Evolutionary conservation across 2,113 vertebrate genomes (phyloP).

Genomic region (Toxostoma redivivum): DNA sequence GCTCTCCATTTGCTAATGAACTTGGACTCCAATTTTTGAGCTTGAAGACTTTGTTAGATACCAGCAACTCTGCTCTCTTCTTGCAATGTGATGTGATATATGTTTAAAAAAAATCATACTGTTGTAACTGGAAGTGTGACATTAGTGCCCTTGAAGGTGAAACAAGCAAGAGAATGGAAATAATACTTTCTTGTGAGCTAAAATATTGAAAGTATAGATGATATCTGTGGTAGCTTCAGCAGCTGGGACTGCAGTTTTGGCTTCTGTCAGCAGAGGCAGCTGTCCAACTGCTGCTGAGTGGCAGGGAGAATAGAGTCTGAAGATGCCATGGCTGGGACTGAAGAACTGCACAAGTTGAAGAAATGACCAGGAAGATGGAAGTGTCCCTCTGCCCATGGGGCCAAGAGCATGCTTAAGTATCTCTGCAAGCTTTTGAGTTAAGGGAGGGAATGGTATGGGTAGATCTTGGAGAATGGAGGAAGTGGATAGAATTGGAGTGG

Average conservation of each 20-base stretch:
- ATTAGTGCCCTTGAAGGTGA: background rate
- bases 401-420: background rate
- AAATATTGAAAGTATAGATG: background rate
- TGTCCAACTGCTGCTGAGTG: background rate
- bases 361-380: background rate
- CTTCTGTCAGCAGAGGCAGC: background rate
- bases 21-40: background rate
- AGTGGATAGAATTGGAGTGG: background rate
- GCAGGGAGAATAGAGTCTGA: background rate
- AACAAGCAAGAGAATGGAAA: background rate
- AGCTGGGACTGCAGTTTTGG: background rate
- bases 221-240: background rate
- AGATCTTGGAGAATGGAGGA: accelerated
- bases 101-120: background rate
- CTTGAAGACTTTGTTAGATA: background rate
- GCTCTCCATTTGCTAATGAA: background rate
- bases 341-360: background rate
- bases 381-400: background rate
- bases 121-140: background rate
- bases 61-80: background rate
- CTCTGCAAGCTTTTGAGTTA: background rate
- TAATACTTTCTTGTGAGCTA: background rate
- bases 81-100: background rate
- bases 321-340: background rate
- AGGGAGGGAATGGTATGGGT: background rate